A percentile compares a stretch with the other conserved stretches of the same genome.
Evolutionary conservation across 2,888 invertebrate species (phyloP).

Genomic region (Dastarcus helophoroides): DNA sequence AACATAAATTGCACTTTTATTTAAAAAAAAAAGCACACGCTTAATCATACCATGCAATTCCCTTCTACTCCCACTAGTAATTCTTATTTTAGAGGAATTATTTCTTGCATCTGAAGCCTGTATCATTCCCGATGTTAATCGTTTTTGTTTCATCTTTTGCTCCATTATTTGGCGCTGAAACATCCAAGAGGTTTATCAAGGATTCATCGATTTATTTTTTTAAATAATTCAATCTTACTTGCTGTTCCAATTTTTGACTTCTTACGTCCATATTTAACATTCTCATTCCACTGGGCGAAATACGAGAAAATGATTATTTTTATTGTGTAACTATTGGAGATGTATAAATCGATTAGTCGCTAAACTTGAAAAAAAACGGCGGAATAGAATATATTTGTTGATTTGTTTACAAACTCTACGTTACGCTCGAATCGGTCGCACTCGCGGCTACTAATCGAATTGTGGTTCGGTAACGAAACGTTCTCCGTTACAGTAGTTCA

Average conservation of each 20-base stretch:
- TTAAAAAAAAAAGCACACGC: constrained; percentile 1
- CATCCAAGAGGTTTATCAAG: constrained; percentile 8
- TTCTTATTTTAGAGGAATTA: constrained; percentile 51
- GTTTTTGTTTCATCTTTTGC: constrained; percentile 77
- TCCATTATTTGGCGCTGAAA: constrained; percentile 73
- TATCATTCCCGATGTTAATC: constrained; percentile 75
- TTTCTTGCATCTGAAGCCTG: constrained; percentile 74
- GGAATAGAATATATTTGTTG: too few relatives aligned
- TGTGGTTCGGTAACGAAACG: too few relatives aligned
- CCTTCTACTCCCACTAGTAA: constrained; percentile 53
- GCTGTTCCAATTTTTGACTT: constrained; percentile 79
- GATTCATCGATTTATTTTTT: constrained; percentile 11
- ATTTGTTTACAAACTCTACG: too few relatives aligned
- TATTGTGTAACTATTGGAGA: too few relatives aligned
- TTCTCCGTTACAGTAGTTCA: too few relatives aligned
- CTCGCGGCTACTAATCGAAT: too few relatives aligned
- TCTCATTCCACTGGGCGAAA: too few relatives aligned
- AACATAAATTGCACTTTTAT: constrained; percentile 22
- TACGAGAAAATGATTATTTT: too few relatives aligned
- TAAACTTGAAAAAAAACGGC: too few relatives aligned
- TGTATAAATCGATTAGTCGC: too few relatives aligned
- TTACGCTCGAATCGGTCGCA: too few relatives aligned
- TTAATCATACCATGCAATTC: constrained; percentile 54
- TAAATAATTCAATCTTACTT: constrained; percentile 46
- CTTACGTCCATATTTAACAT: constrained; percentile 41